A percentile compares a stretch with the other conserved stretches of the same genome.
These are phyloP conservation scores for Manis pentadactyla DNA, from an alignment of 2,797 vertebrate species.

Conservation along the genomic window DNA sequence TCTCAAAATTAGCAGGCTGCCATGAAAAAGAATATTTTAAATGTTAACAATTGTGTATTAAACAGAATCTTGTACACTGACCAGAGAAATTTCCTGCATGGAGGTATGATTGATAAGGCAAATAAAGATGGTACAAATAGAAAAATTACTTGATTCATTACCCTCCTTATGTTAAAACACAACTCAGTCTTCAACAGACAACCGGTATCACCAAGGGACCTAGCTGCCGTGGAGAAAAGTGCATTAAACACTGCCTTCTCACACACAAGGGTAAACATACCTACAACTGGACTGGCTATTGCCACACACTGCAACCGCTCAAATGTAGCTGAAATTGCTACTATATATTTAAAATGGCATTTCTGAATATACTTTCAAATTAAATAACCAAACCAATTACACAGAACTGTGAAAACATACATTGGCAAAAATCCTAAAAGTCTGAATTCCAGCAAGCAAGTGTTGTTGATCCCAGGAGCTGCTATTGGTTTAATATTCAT, in stretches of 20 bases:
- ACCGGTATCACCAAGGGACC: neutral
- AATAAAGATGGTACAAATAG: constrained; percentile 33
- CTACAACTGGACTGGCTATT: neutral
- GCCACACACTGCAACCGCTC: neutral
- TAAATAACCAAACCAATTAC: constrained; percentile 57
- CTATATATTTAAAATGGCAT: constrained; percentile 25
- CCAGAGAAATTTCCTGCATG: neutral
- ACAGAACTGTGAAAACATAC: constrained; percentile 5
- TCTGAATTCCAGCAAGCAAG: constrained; percentile 1
- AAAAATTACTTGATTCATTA: constrained; percentile 34
- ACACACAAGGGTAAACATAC: neutral
- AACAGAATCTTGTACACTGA: constrained; percentile 5
- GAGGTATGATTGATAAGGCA: neutral
- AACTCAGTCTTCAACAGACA: neutral
- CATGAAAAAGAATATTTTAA: constrained; percentile 20
- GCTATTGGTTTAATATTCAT: neutral
- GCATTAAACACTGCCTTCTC: neutral
- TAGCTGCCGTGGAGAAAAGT: neutral
- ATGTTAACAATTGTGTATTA: constrained; percentile 20
- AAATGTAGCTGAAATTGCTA: neutral
- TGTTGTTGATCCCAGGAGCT: neutral
- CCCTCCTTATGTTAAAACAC: constrained; percentile 31
- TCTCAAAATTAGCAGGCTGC: constrained; percentile 1
- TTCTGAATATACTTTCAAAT: constrained; percentile 51
- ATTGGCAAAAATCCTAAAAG: neutral